phyloP scores from a whole-genome alignment of 2,888 invertebrate species.

The Lepidocyrtinus sp. region DNA sequence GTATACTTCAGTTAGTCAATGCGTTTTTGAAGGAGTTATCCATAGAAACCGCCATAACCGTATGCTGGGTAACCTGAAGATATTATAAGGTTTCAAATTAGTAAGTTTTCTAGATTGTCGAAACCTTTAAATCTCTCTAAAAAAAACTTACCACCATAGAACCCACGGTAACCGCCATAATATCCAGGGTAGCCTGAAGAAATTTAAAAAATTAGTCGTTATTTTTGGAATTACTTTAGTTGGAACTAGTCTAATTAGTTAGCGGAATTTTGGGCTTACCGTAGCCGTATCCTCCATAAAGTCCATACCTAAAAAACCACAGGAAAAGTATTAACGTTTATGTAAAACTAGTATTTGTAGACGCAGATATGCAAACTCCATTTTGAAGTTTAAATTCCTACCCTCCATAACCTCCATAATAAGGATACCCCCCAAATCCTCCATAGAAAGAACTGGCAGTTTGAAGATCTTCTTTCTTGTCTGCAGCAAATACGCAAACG shows the following conservation, averaged over 20 bases:
- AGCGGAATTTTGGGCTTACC: too few relatives aligned
- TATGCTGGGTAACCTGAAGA: slow-evolving; percentile 50
- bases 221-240: too few relatives aligned
- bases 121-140: neutral
- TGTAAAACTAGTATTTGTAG: neutral
- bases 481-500: slow-evolving; percentile 61
- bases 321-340: neutral
- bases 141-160: slow-evolving; percentile 31
- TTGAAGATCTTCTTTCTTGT: slow-evolving; percentile 67
- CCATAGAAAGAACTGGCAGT: slow-evolving; percentile 66
- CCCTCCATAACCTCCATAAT: slow-evolving; percentile 39
- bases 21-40: slow-evolving; percentile 49
- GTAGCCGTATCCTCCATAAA: slow-evolving; percentile 58
- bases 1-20: slow-evolving; percentile 21
- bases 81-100: neutral
- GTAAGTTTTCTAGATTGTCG: neutral
- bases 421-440: slow-evolving; percentile 46
- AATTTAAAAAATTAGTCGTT: slow-evolving; percentile 17
- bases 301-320: slow-evolving; percentile 35
- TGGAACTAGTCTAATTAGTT: too few relatives aligned
- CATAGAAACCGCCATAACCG: slow-evolving; percentile 64
- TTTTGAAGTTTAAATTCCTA: slow-evolving; percentile 11
- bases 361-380: neutral
- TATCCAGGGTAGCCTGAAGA: slow-evolving; percentile 49
- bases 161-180: slow-evolving; percentile 43